These are phyloP conservation scores for Rhincodon typus DNA, from an alignment of 2,797 vertebrate genomes.

Conservation along the genomic window DNA sequence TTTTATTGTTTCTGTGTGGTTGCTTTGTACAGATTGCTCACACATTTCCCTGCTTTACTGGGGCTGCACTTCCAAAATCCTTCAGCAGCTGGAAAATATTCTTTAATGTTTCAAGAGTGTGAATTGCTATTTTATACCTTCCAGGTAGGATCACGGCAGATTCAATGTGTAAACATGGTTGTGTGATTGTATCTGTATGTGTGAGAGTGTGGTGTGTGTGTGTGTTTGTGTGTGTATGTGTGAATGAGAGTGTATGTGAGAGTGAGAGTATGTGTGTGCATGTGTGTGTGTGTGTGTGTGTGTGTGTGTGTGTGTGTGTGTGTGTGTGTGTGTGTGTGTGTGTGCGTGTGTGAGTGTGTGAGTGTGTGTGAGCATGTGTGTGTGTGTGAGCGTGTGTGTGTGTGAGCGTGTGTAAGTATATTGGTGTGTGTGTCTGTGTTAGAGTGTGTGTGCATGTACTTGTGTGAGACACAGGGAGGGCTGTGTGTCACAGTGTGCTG, in stretches of 20 bases:
- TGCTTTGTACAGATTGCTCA: not conserved
- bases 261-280: too few species aligned
- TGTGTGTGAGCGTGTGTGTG: not conserved
- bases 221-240: not conserved
- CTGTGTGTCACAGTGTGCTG: not conserved
- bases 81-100: not conserved
- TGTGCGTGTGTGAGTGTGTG: not conserved
- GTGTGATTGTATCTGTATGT: not conserved
- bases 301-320: too few species aligned
- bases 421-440: not conserved
- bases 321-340: not conserved
- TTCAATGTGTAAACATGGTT: too few species aligned
- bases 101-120: not conserved
- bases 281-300: too few species aligned
- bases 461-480: not conserved
- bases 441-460: too few species aligned
- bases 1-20: not conserved
- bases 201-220: not conserved
- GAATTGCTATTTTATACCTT: not conserved
- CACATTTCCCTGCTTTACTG: not conserved
- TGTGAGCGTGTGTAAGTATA: not conserved
- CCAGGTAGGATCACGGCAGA: not conserved
- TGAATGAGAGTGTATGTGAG: too few species aligned
- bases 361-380: not conserved
- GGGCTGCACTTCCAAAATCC: not conserved